Base-by-base conservation (phyloP, 2,113 vertebrate genomes). In the Equus quagga region DNA sequence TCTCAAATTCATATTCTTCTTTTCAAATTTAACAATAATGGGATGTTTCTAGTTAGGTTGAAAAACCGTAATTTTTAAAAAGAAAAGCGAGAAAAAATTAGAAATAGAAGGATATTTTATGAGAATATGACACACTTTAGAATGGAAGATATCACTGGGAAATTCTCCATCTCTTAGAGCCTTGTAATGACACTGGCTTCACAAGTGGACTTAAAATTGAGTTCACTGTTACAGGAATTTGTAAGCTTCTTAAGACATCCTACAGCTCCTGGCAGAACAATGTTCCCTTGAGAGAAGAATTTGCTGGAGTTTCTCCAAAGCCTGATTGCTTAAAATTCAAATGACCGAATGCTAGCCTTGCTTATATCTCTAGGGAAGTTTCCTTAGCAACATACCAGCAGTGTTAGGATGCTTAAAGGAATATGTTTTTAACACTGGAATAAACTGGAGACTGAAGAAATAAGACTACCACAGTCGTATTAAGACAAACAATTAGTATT, bases 331-430 rank as follows among this genome's bases (percentile, higher is more conserved):
- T 89, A 76, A 96, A 97, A 96, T 80, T 46, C 69, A 81, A 87
- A 80, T 92, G 73, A 97, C 86, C 58, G 62, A n/a, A 1, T 2
- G 12, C 15, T n/a, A 21, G 36, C 31, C 15, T 89, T 97, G 41
- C 19, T 97, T 87, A 83, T 87, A 83, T 64, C 70, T 97, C 46
- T 80, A 83, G 76, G 75, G n/a, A 75, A 93, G 46, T 91, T 95
- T 91, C 93, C 92, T 91, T 80, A 94, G 58, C 58, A 94, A 95
- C 70, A 18, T 83, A 46, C 31, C 21, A 80, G 33, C 26, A 56
- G 24, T 49, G 0, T 89, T 56, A 85, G 46, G 58, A 82, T 96
- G 33, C 75, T 97, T 67, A 49, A 80, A 80, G 36, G 58, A 54
- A 58, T 9, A 28, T 33, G 14, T 51, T 31, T 81, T 95, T 49